These are phyloP conservation scores for Chirona hameri DNA, from an alignment of 2,888 invertebrate species.

Conservation along the genomic window DNA sequence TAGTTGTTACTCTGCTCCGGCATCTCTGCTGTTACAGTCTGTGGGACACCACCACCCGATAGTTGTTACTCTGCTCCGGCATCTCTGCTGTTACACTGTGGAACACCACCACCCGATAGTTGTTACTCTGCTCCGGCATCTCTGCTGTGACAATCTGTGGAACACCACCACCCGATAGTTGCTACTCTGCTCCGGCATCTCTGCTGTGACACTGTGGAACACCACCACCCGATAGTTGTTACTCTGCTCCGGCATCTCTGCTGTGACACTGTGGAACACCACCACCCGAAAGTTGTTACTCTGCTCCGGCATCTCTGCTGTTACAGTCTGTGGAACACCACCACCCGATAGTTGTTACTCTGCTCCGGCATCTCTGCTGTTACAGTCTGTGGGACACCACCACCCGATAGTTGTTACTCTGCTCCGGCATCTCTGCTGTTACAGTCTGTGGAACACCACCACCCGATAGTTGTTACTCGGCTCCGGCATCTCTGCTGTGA, in stretches of 20 bases:
- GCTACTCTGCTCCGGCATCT: slow-evolving; percentile 96
- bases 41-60: slow-evolving; percentile 93
- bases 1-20: slow-evolving; percentile 99
- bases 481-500: slow-evolving; percentile 68
- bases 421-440: slow-evolving; percentile 72
- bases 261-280: slow-evolving; percentile 62
- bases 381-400: slow-evolving; percentile 74
- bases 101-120: slow-evolving; percentile 98
- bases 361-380: slow-evolving; percentile 77
- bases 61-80: slow-evolving; percentile 99
- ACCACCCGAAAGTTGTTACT: slow-evolving; percentile 99
- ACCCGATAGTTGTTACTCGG: slow-evolving; percentile 99
- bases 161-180: slow-evolving; percentile 99
- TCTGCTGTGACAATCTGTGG: slow-evolving; percentile 39
- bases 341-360: slow-evolving; percentile 98
- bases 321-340: slow-evolving; percentile 69
- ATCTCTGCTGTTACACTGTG: slow-evolving; percentile 50
- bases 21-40: slow-evolving; percentile 54
- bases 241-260: slow-evolving; percentile 88
- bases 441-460: slow-evolving; percentile 75
- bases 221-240: slow-evolving; percentile 99
- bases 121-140: slow-evolving; percentile 98
- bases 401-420: slow-evolving; percentile 98
- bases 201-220: slow-evolving; percentile 53
- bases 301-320: slow-evolving; percentile 78